These are phyloP conservation scores for Entosphenus tridentatus DNA, from an alignment of 2,113 vertebrate species.

Conservation along the genomic window DNA sequence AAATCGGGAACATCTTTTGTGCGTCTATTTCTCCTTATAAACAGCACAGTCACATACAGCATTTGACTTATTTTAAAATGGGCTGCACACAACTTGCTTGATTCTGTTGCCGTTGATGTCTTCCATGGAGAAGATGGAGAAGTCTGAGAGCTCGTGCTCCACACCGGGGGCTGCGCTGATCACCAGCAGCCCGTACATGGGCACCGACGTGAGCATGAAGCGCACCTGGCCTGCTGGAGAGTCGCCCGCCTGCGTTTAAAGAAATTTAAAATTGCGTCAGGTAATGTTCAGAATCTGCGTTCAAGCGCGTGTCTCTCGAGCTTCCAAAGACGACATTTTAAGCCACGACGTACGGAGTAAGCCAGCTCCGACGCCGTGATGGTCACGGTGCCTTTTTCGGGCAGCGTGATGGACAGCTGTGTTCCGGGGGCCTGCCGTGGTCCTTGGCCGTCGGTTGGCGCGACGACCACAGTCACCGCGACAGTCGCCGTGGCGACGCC, in stretches of 20 bases:
- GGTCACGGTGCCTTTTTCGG: conserved; percentile 36
- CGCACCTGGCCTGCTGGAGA: conserved; percentile 49
- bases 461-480: conserved; percentile 38
- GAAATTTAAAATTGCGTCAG: too few relatives aligned
- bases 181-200: conserved; percentile 49
- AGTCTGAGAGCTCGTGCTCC: conserved; percentile 32
- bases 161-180: conserved; percentile 17
- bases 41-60: too few relatives aligned
- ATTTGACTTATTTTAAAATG: too few relatives aligned
- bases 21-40: too few relatives aligned
- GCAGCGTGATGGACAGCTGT: conserved; percentile 33
- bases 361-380: conserved; percentile 48
- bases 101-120: conserved; percentile 51
- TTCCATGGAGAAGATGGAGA: conserved; percentile 69
- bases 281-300: conserved; percentile 8
- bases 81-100: conserved; percentile 25
- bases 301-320: conserved; percentile 11
- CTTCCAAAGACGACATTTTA: not conserved
- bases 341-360: conserved; percentile 32
- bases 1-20: too few relatives aligned
- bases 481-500: conserved; percentile 32
- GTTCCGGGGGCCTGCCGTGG: conserved; percentile 31
- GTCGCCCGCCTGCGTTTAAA: conserved; percentile 32
- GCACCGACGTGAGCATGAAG: conserved; percentile 54
- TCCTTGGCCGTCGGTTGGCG: conserved; percentile 18